Evolutionary conservation across 2,113 vertebrate genomes (phyloP), one percentile per base, ranked within the genome.

Genomic region (Beaufortia kweichowensis): DNA sequence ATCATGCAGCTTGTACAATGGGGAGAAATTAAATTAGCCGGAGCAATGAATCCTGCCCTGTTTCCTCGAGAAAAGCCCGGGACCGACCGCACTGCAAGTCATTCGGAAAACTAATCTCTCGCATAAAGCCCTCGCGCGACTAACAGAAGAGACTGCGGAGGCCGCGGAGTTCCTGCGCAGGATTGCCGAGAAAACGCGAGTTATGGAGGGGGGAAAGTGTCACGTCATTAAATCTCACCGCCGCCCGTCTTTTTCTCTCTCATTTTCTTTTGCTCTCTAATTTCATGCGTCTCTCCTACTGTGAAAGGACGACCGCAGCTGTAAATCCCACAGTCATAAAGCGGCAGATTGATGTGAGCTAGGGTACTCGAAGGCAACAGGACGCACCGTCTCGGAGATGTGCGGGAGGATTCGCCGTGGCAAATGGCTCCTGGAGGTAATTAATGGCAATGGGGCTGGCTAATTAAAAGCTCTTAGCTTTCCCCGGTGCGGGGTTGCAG

Each of bases 401-500:
- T 55, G 80, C 90, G 78, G 79, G 80, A 82, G 89, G 87, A 86
- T 65, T 81, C 85, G 87, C 80, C 81, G 76, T 81, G 85, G 79
- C 75, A 86, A 90, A 88, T 61, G 2, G 57, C 79, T 86, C 73
- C 85, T 90, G 83, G 87, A 91, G 90, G 88, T 96, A 95, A 97
- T 96, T 94, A 95, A 95, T 93, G 92, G 82, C 90, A 81, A 88
- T 93, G 90, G 93, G 90, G 93, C 89, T 93, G 64, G 92, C 93
- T 96, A 97, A 98, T 96, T 97, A 96, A 96, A 96, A 96, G 92
- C 93, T 93, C 93, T 95, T 94, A 95, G 90, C 92, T 95, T 94
- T 94, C 93, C 90, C 83, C 29, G 89, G 89, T 92, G 93, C 93
- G 93, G 92, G 94, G 92, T 88, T 92, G 90, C 83, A 89, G 86